Evolutionary conservation across 2,888 invertebrate genomes (phyloP), one percentile per base, ranked within the genome.

Genomic region (Xestia xanthographa): DNA sequence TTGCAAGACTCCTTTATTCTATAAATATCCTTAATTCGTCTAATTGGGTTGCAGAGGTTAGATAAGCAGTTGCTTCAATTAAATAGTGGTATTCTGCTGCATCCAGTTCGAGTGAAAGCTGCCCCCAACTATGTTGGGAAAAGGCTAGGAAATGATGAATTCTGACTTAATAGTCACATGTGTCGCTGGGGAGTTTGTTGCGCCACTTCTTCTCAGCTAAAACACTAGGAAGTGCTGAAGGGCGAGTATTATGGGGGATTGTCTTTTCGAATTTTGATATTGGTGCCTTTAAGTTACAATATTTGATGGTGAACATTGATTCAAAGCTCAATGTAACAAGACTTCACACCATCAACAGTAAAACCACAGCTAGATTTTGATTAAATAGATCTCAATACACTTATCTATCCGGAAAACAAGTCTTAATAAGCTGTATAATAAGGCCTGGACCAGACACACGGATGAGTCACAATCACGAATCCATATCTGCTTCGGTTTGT

Each of bases 401-500:
- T n/a, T 53, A 14, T 72, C 5, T 34, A 43, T 53, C 17, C 20
- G 17, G 5, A 26, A 34, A 69, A 34, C 58, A 6, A 41, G 20
- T 60, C 17, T 22, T 26, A 45, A 45, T 22, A 5, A 9, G 17
- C 22, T 14, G 41, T 12, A 38, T 1, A 26, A 66, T 26, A 76
- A 48, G 53, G 65, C n/a, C 29, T 38, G 45, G 43, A 34, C 22
- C 45, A 65, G 63, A 67, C 67, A 72, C 56, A 66, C 20, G 38
- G 82, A 87, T 83, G 85, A 82, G 60, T 85, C 78, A 88, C 76
- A 63, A 68, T 83, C 72, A 82, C 76, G 56, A 67, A 77, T 77
- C 80, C 70, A 75, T 84, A 79, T 75, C 85, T 63, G 78, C 70
- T 68, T 62, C 53, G 65, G 69, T 80, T 85, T 77, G 85, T 80